Evolutionary conservation across 2,113 vertebrate species (phyloP), one percentile per base, ranked within the genome.

Genomic region (Hystrix cristata): DNA sequence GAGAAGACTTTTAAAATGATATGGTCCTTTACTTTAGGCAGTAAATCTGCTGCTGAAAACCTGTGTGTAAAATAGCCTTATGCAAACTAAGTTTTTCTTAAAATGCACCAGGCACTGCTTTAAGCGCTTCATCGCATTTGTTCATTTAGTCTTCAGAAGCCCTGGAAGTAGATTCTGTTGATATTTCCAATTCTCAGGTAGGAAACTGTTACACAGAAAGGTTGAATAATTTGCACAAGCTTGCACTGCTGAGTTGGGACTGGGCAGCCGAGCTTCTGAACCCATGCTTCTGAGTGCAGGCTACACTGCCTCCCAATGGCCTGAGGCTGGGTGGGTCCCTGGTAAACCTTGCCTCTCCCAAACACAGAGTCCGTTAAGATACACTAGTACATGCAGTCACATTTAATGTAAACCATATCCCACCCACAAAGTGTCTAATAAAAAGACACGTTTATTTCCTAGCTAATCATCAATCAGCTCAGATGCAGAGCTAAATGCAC

Each of bases 291-390:
- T 87, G 92, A 46, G 51, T 10, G 38, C 14, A 82, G 90, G 76
- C 82, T 78, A 31, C 25, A 60, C 46, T 94, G 95, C 89, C 86
- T 98, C 95, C 91, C 43, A 13, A 71, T 34, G 55, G 96, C 43
- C 86, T 80, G 34, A 85, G 13, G 10, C 29, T 29, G 57, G 69
- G n/a, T 34, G 51, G 65, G 67, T 74, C 21, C 14, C n/a, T 25
- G 48, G 57, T 57, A 89, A 82, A 55, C 4, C 15, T 29, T 43
- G 38, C 38, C 23, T 46, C 53, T 79, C 57, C 38, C 34, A 87
- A 69, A 51, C 16, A 79, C 62, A 38, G 7, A 34, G 67, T 71
- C 79, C 23, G 10, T 51, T 51, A 81, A 76, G 16, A 64, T 19
- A 3, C 25, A 25, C 4, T 19, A 34, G 72, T 74, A 85, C 21